Evolutionary conservation across 1,140 invertebrate species (phyloP).

Genomic region (Scaptomyza hsui): DNA sequence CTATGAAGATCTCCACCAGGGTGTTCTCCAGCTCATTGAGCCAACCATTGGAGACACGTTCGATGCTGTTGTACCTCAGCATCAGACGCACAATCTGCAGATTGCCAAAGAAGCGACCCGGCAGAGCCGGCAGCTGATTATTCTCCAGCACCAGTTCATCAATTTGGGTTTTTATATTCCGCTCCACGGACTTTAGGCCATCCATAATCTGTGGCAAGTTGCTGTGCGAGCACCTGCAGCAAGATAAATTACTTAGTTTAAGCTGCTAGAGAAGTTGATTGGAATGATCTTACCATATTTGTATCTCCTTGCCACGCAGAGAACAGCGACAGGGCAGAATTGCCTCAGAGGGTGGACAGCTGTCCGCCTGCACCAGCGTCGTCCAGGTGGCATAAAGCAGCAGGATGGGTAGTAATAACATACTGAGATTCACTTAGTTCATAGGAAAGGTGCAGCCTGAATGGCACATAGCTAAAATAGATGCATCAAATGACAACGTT

Average conservation of each 20-base stretch:
- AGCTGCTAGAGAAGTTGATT: background rate
- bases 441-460: constrained; percentile 9
- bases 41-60: constrained; percentile 92
- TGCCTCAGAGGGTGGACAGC: constrained; percentile 84
- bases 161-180: constrained; percentile 88
- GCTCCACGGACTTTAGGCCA: constrained; percentile 89
- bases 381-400: constrained; percentile 42
- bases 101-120: constrained; percentile 90
- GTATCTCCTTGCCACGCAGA: constrained; percentile 84
- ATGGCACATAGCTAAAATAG: constrained; percentile 45
- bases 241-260: background rate
- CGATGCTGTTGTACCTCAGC: constrained; percentile 92
- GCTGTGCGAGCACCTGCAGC: constrained; percentile 92
- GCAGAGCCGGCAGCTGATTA: constrained; percentile 91
- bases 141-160: constrained; percentile 94
- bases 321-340: constrained; percentile 85
- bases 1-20: constrained; percentile 92
- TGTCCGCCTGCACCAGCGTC: constrained; percentile 49
- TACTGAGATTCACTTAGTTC: constrained; percentile 14
- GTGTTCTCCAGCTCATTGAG: constrained; percentile 90
- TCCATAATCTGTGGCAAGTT: constrained; percentile 90
- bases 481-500: too few relatives aligned
- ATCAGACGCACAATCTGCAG: constrained; percentile 91
- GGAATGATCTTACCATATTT: constrained; percentile 84
- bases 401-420: constrained; percentile 42